Evolutionary conservation across 2,797 vertebrate species (phyloP), one percentile per base, ranked within the genome.

Genomic region (Darevskia nairensis): DNA sequence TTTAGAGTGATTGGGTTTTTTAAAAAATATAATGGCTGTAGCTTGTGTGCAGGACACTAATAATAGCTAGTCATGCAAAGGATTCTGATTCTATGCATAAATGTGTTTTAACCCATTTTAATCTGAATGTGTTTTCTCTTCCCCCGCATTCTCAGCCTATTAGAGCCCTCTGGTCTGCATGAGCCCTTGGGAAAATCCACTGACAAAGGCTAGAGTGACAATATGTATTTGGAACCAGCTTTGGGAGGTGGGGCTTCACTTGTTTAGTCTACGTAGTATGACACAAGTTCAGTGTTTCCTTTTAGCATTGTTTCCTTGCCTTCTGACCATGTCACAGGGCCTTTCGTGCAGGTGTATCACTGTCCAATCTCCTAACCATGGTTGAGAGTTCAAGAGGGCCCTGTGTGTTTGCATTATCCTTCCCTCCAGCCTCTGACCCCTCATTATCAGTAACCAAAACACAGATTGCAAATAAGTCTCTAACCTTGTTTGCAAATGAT

Each of bases 41-140:
- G 95, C 90, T 72, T 64, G 82, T 95, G 84, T 90, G 84, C 91
- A 94, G 94, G 94, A 85, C 88, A 76, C 92, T 91, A 91, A 88
- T 91, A 91, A 94, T 93, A 90, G 90, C 77, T 93, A 92, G 94
- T 94, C 92, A 91, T 91, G 91, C 88, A 80, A 86, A 81, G 87
- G 92, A 92, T 92, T 94, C 25, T 78, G 84, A 89, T 91, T 94
- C 94, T 95, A 92, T 95, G 95, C 95, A 95, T 95, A 93, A 91
- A 92, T 89, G 84, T 86, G 59, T 74, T 84, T 80, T 39, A 80
- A 64, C 27, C 68, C 71, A 83, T 90, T 91, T 94, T 95, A 89
- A 84, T 89, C 90, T 61, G 89, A 21, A 69, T 89, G 92, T 88
- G 92, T 93, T 92, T 92, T 91, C 91, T 84, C 89, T 90, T 84